Conservation (phyloP, 2,888 invertebrate genomes). For the Agrochola lota region DNA sequence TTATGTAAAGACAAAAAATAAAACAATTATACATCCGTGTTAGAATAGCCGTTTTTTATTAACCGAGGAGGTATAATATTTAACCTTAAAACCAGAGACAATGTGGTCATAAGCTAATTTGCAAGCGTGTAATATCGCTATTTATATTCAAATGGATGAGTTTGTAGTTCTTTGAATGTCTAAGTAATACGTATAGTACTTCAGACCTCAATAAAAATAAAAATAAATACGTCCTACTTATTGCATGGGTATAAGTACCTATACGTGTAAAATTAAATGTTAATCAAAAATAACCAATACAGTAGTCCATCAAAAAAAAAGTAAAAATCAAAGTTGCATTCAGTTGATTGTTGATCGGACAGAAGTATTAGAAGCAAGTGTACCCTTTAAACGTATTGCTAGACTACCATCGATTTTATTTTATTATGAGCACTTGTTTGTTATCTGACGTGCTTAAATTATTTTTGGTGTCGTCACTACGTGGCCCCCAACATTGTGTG, state of each 20-base stretch:
- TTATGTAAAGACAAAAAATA: constrained; percentile 19
- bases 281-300: background rate
- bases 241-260: background rate
- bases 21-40: constrained; percentile 57
- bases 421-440: background rate
- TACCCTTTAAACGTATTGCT: background rate
- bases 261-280: background rate
- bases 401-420: background rate
- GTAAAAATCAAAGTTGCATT: no score
- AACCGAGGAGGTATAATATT: constrained; percentile 30
- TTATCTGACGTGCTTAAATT: background rate
- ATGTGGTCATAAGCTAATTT: constrained; percentile 59
- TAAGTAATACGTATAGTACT: constrained; percentile 17
- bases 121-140: constrained; percentile 47
- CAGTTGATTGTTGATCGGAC: no score
- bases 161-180: constrained; percentile 43
- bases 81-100: constrained; percentile 56
- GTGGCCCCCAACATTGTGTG: background rate
- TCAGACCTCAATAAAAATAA: no score
- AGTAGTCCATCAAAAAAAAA: background rate
- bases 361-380: background rate
- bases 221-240: background rate
- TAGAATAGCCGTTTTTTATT: constrained; percentile 51
- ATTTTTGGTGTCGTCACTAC: background rate
- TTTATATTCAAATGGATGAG: constrained; percentile 35